Evolutionary conservation across 2,888 invertebrate species (phyloP), one percentile per base, ranked within the genome.

Genomic region (Hetaerina titia): DNA sequence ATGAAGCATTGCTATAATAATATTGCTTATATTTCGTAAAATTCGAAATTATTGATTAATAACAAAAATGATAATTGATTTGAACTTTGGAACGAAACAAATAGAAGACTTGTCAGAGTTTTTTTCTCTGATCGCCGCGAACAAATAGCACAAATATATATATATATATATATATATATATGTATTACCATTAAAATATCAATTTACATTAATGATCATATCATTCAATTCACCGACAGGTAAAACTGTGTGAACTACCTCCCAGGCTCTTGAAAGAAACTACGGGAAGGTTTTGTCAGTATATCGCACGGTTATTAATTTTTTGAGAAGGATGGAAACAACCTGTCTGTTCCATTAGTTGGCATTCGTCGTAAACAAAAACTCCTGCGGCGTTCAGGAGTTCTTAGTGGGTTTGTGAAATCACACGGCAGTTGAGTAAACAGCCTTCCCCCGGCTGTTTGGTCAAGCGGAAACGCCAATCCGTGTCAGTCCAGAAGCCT

Each of bases 361-460:
- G 25, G 25, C 81, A 31, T 9, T 9, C 69, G 69, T 69, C 69
- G 69, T 31, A 9, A n/a, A 69, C 69, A n/a, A 69, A n/a, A 7
- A 69, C n/a, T 81, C 31, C 81, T 15, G 22, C 31, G 81, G 4
- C 25, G 11, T 11, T n/a, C 31, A 81, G 81, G 22, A 81, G 81
- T 31, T 31, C 13, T 74, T 31, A 31, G 31, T 45, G 31, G 31
- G 31, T 13, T 31, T 25, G 81, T 22, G 19, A 31, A 31, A 81
- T 81, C 81, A 81, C 11, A 81, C 81, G 81, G 81, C 11, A n/a
- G 69, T 69, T 69, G 81, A 31, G 81, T 81, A 81, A 69, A 81
- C 31, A 31, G 81, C 31, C 9, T 15, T 25, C 22, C 81, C 81
- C 31, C 13, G 31, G 11, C 2, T 9, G 81, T n/a, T 81, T 31